Evolutionary conservation across 2,888 invertebrate genomes (phyloP).

Genomic region (Agapostemon virescens): DNA sequence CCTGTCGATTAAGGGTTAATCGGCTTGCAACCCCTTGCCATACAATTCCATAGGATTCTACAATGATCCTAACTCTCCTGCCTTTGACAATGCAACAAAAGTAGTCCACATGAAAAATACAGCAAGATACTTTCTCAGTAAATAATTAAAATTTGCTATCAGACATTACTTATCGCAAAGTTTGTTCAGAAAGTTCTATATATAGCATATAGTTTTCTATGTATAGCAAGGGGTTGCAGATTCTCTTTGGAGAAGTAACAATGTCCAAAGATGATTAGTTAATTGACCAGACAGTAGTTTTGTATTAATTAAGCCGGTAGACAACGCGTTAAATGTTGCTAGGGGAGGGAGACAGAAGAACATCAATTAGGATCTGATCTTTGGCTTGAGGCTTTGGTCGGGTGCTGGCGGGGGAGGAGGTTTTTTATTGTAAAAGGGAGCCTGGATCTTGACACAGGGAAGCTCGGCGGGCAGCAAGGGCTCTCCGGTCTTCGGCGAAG

Average conservation of each 20-base stretch:
- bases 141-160: no score
- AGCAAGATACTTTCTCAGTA: no score
- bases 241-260: no score
- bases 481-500: constrained; percentile 59
- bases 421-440: constrained; percentile 76
- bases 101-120: no score
- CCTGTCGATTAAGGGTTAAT: neutral
- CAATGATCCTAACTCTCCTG: no score
- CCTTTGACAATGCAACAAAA: no score
- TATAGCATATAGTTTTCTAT: no score
- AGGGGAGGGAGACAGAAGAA: neutral
- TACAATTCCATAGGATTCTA: neutral
- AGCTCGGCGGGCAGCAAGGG: constrained; percentile 42
- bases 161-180: no score
- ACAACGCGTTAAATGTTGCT: neutral
- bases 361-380: constrained; percentile 60
- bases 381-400: constrained; percentile 74
- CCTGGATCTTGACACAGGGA: constrained; percentile 40
- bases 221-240: neutral
- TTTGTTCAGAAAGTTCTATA: no score
- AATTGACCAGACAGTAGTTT: neutral
- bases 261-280: neutral
- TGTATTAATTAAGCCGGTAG: constrained; percentile 1
- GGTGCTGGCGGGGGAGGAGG: constrained; percentile 78
- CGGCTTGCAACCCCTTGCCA: neutral